phyloP scores from a whole-genome alignment of 2,113 vertebrate species.

The Megaceryle torquata region DNA sequence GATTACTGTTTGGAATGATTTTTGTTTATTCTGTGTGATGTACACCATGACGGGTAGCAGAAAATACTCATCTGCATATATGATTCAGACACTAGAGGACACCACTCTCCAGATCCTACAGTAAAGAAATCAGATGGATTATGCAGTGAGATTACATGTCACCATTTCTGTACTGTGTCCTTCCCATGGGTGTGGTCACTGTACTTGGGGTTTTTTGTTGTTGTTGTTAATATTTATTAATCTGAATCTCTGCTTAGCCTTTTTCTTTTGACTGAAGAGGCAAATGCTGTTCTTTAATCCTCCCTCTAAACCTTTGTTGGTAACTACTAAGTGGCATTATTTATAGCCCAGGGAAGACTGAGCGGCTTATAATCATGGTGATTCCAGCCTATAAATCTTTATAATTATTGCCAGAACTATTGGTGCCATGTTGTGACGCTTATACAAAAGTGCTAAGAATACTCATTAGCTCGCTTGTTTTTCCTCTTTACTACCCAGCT shows the following conservation, averaged over 20 bases:
- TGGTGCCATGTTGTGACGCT: background rate
- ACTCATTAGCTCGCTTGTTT: background rate
- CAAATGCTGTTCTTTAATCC: background rate
- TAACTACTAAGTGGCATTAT: background rate
- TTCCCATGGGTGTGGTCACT: background rate
- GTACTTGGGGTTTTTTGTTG: background rate
- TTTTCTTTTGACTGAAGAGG: background rate
- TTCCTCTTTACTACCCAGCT: background rate
- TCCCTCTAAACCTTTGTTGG: background rate
- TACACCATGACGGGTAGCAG: background rate
- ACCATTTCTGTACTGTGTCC: background rate
- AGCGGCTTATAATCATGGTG: background rate
- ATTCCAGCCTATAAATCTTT: background rate
- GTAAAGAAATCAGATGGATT: background rate
- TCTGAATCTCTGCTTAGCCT: background rate
- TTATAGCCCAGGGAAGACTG: background rate
- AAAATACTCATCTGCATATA: background rate
- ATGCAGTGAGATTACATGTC: background rate
- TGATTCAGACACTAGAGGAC: constrained; percentile 7
- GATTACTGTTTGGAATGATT: background rate
- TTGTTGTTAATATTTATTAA: background rate
- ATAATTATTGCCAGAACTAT: background rate
- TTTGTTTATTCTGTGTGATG: background rate
- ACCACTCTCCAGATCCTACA: background rate
- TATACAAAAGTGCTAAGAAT: background rate